phyloP scores from a whole-genome alignment of 2,888 invertebrate species.

The Schizaphis graminum region DNA sequence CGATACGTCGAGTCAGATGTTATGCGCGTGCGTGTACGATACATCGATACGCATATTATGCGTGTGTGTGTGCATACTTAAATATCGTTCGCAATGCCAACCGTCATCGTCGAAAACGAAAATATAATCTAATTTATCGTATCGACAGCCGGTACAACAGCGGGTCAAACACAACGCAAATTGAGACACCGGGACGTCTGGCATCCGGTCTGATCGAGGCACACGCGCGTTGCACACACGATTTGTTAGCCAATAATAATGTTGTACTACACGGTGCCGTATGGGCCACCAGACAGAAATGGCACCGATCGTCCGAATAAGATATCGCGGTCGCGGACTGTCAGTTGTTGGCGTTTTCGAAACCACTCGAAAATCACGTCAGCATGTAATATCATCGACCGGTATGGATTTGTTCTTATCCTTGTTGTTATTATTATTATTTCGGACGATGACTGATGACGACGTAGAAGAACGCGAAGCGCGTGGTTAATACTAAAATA shows the following conservation, averaged over 20 bases:
- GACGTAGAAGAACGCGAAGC: not conserved
- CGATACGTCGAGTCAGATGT: not conserved
- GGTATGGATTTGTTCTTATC: not conserved
- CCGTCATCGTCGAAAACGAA: constrained; percentile 18
- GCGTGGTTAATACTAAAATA: not conserved
- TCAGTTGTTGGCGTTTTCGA: constrained; percentile 11
- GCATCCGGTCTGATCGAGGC: constrained; percentile 6
- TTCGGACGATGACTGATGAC: constrained; percentile 4
- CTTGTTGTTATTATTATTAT: not conserved
- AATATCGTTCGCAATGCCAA: not conserved
- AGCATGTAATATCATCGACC: not conserved
- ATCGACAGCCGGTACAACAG: constrained; percentile 14
- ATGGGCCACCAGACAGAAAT: not conserved
- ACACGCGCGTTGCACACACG: not conserved
- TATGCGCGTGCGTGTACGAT: not conserved
- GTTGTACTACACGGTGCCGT: not conserved
- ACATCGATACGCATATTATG: not conserved
- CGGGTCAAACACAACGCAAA: constrained; percentile 3
- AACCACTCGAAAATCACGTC: not conserved
- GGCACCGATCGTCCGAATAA: constrained; percentile 34
- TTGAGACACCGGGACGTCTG: constrained; percentile 38
- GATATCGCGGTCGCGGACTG: constrained; percentile 7
- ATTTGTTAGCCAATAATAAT: not conserved
- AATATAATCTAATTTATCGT: constrained; percentile 26
- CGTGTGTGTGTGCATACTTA: too few relatives aligned